These are phyloP conservation scores for Scaptomyza tumidula DNA, from an alignment of 2,888 invertebrate genomes.

Conservation along the genomic window DNA sequence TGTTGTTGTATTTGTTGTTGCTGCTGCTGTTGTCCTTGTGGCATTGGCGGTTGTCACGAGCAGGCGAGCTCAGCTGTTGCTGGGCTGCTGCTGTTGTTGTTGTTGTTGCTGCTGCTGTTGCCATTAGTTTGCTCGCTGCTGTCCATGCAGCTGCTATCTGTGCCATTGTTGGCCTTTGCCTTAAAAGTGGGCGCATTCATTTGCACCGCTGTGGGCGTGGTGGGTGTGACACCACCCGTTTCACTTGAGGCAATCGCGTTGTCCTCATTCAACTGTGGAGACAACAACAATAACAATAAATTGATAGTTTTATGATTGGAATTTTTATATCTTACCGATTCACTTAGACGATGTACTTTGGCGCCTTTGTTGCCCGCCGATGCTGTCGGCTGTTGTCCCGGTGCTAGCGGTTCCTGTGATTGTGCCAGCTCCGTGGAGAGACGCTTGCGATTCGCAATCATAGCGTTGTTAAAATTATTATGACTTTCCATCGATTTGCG, in stretches of 20 bases:
- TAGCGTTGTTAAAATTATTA: conserved; percentile 82
- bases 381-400: conserved; percentile 40
- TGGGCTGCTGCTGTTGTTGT: conserved; percentile 52
- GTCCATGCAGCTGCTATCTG: conserved; percentile 51
- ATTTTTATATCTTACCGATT: conserved; percentile 76
- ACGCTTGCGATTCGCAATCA: conserved; percentile 83
- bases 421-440: conserved; percentile 82
- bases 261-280: conserved; percentile 75
- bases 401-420: conserved; percentile 64
- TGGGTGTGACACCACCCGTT: conserved; percentile 67
- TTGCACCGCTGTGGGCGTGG: conserved; percentile 76
- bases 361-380: conserved; percentile 30
- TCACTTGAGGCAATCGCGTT: conserved; percentile 84
- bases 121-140: conserved; percentile 43
- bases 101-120: conserved; percentile 50
- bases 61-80: conserved; percentile 83
- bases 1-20: conserved; percentile 26
- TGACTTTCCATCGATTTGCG: conserved; percentile 87
- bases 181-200: conserved; percentile 73
- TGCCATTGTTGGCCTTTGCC: conserved; percentile 58
- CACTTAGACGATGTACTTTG: conserved; percentile 79
- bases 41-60: conserved; percentile 83
- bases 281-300: not conserved
- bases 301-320: not conserved
- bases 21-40: conserved; percentile 50